Conservation (phyloP, 2,888 invertebrate genomes). For the Xestia c-nigrum region DNA sequence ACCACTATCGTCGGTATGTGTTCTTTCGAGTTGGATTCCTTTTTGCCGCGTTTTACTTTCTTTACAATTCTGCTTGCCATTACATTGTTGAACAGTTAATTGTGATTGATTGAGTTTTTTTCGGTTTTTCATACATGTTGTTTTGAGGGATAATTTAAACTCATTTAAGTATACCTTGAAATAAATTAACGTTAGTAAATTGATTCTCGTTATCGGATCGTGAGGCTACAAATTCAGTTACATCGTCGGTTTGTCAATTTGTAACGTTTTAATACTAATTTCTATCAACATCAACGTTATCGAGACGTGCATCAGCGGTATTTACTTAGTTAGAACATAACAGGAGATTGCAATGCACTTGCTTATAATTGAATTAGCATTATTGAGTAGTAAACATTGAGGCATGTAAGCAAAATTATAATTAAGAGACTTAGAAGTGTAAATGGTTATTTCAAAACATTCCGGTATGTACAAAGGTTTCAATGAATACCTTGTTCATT, state of each 20-base stretch:
- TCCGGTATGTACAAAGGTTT: not conserved
- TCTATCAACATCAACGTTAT: not conserved
- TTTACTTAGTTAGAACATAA: not conserved
- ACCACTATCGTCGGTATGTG: slow-evolving; percentile 81
- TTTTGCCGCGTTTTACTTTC: slow-evolving; percentile 93
- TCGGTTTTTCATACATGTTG: slow-evolving; percentile 67
- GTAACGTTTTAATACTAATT: not conserved
- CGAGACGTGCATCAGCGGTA: not conserved
- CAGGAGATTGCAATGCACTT: not conserved
- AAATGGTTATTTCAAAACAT: not conserved
- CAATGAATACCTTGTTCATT: not conserved
- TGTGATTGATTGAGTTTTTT: slow-evolving; percentile 78
- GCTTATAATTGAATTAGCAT: not conserved
- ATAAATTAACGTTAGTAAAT: slow-evolving; percentile 36
- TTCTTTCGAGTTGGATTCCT: slow-evolving; percentile 76
- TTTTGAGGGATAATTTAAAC: slow-evolving; percentile 57
- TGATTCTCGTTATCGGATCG: slow-evolving; percentile 65
- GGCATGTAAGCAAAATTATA: not conserved
- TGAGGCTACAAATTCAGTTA: slow-evolving; percentile 70
- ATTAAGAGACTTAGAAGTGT: not conserved
- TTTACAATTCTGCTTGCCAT: slow-evolving; percentile 93
- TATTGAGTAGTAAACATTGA: slow-evolving; percentile 6
- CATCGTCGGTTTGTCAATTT: slow-evolving; percentile 46
- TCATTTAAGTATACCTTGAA: slow-evolving; percentile 50
- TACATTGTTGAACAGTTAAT: slow-evolving; percentile 88